These are phyloP conservation scores for Stratiolaelaps scimitus DNA, from an alignment of 1,140 invertebrate genomes.

Conservation along the genomic window DNA sequence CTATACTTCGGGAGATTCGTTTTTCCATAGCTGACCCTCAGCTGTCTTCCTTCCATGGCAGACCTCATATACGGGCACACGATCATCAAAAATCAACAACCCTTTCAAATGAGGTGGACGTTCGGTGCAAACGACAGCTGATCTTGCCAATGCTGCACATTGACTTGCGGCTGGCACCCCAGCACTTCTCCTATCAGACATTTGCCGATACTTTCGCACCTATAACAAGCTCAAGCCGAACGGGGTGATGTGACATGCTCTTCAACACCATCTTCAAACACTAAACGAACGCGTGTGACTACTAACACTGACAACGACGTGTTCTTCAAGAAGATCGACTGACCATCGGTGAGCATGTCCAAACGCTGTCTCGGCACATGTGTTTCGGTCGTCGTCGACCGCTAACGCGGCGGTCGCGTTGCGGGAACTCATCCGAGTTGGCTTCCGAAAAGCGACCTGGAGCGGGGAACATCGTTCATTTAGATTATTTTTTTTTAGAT, in stretches of 20 bases:
- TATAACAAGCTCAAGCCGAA: neutral
- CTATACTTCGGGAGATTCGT: no score
- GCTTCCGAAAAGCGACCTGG: slow-evolving; percentile 19
- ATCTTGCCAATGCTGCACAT: no score
- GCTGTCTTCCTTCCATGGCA: no score
- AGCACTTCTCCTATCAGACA: no score
- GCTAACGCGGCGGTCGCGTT: neutral
- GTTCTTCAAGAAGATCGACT: slow-evolving; percentile 11
- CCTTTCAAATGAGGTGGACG: no score
- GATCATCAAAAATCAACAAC: no score
- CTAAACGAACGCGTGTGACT: neutral
- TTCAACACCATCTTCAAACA: neutral
- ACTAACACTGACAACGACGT: neutral
- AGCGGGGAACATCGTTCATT: no score
- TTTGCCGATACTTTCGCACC: neutral
- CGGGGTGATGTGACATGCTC: neutral
- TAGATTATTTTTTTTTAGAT: no score
- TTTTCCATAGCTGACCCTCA: no score
- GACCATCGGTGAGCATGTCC: neutral
- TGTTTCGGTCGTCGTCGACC: neutral
- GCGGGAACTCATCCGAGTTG: slow-evolving; percentile 1
- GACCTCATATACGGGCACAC: no score
- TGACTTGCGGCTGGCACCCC: no score
- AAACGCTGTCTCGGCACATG: slow-evolving; percentile 6
- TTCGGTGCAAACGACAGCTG: no score